Evolutionary conservation across 1,140 invertebrate species (phyloP).

Genomic region (Mactra quadrangularis): DNA sequence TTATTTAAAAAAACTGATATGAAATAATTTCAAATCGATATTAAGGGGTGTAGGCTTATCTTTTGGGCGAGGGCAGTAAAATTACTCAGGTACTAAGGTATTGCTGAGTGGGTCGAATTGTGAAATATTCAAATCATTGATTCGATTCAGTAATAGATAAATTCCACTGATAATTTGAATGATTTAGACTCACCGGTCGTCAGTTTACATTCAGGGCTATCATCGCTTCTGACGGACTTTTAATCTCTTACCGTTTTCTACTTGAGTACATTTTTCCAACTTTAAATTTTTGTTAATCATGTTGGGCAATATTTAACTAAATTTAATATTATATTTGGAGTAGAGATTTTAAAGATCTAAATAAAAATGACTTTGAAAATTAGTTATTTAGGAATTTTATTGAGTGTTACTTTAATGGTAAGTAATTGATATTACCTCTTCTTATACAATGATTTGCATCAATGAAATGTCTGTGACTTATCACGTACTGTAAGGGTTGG

Average conservation of each 20-base stretch:
- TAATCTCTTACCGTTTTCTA: no score
- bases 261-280: no score
- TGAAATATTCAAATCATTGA: not conserved
- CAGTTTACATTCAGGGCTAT: no score
- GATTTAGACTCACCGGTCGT: not conserved
- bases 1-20: no score
- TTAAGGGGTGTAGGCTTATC: slow-evolving; percentile 16
- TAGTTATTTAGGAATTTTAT: not conserved
- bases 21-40: slow-evolving; percentile 1
- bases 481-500: no score
- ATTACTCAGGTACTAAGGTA: slow-evolving; percentile 29
- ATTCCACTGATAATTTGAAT: slow-evolving; percentile 21
- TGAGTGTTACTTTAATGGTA: not conserved
- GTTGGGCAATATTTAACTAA: no score
- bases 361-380: slow-evolving; percentile 4
- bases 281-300: no score
- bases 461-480: no score
- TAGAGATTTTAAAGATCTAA: no score
- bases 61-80: not conserved
- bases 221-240: no score
- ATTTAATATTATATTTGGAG: no score
- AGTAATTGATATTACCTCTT: slow-evolving; percentile 4
- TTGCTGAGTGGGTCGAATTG: slow-evolving; percentile 5
- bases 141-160: slow-evolving; percentile 26
- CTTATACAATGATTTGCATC: no score